These are phyloP conservation scores for Leptobrachium ailaonicum DNA, from an alignment of 2,113 vertebrate genomes.

Conservation along the genomic window DNA sequence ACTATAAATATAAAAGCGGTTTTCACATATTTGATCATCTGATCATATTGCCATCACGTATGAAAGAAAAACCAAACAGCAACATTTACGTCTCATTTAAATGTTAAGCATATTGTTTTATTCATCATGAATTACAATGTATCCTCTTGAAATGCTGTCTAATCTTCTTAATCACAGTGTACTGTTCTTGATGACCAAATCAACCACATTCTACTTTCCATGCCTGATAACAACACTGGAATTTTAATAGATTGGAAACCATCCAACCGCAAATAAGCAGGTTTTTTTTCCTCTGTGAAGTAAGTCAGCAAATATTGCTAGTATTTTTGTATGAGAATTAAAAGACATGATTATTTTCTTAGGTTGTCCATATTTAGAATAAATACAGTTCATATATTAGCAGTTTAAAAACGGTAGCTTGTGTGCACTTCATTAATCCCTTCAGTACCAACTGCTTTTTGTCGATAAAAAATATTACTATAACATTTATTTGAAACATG, in stretches of 20 bases:
- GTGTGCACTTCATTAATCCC: too few relatives aligned
- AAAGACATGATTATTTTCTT: too few relatives aligned
- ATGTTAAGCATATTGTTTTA: constrained; percentile 37
- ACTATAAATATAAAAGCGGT: too few relatives aligned
- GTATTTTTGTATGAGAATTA: neutral
- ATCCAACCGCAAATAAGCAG: constrained; percentile 1
- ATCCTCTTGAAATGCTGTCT: constrained; percentile 25
- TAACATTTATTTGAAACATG: too few relatives aligned
- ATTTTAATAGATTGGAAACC: neutral
- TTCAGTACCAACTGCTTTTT: too few relatives aligned
- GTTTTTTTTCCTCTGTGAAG: neutral
- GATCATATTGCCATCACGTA: too few relatives aligned
- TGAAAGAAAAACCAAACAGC: too few relatives aligned
- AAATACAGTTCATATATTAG: too few relatives aligned
- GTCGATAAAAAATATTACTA: too few relatives aligned
- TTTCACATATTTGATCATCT: too few relatives aligned
- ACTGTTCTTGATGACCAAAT: constrained; percentile 41
- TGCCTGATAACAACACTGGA: constrained; percentile 15
- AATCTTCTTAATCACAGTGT: constrained; percentile 40
- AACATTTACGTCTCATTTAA: neutral
- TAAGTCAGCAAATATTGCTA: neutral
- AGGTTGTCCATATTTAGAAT: too few relatives aligned
- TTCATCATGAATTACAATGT: constrained; percentile 36
- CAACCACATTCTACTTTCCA: constrained; percentile 32
- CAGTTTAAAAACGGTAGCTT: too few relatives aligned